These are phyloP conservation scores for Ips typographus DNA, from an alignment of 1,140 invertebrate genomes.

Conservation along the genomic window DNA sequence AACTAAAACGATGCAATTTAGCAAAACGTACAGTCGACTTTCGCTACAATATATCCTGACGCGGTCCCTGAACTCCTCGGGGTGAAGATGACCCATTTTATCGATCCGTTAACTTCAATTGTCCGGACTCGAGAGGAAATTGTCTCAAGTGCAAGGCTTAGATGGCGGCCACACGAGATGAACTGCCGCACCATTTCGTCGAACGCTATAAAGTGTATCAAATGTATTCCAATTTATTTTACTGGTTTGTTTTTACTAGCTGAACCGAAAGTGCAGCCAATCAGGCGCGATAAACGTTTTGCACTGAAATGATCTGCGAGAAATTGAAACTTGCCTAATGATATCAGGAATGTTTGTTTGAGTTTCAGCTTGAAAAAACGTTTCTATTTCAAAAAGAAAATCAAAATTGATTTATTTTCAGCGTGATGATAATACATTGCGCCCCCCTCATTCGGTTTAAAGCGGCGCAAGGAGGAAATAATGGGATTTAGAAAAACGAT, in stretches of 20 bases:
- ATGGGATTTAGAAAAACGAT: constrained; percentile 31
- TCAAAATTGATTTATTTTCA: too few species aligned
- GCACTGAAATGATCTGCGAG: not conserved
- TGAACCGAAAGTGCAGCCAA: constrained; percentile 3
- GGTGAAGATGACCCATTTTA: constrained; percentile 21
- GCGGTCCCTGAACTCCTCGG: constrained; percentile 11
- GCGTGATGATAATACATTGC: too few species aligned
- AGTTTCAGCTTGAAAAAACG: too few species aligned
- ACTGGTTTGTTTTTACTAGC: constrained; percentile 9
- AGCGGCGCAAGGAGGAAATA: not conserved
- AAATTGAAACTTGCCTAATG: too few species aligned
- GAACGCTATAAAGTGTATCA: constrained; percentile 21
- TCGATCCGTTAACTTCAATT: constrained; percentile 33
- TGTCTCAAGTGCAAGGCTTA: constrained; percentile 34
- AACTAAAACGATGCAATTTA: too few species aligned
- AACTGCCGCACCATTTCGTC: constrained; percentile 10
- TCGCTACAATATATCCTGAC: not conserved
- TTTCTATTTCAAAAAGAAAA: not conserved
- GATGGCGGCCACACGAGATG: constrained; percentile 24
- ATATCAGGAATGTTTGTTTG: too few species aligned
- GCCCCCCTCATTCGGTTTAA: not conserved
- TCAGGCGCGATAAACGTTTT: constrained; percentile 5
- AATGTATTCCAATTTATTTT: constrained; percentile 28
- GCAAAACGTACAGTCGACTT: too few species aligned
- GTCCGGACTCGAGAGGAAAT: constrained; percentile 33